Conservation (phyloP, 2,113 vertebrate species). For the Myrmecophaga tridactyla region DNA sequence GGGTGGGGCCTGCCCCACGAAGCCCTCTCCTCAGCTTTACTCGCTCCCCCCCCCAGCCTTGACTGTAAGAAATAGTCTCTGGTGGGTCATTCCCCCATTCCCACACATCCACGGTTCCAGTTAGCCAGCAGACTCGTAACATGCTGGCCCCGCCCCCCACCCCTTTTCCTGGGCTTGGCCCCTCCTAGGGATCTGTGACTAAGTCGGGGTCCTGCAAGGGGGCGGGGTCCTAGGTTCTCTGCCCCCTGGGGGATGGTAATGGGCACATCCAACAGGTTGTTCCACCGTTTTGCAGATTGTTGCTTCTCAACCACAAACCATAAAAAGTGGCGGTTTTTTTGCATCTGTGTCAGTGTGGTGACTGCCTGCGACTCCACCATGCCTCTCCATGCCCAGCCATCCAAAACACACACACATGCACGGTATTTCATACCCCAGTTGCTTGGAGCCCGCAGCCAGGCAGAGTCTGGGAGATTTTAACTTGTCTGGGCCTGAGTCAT, state of each 20-base stretch:
- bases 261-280: not conserved
- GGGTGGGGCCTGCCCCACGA: not conserved
- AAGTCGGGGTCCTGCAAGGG: conserved; percentile 40
- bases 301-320: conserved; percentile 69
- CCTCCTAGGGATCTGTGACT: conserved; percentile 36
- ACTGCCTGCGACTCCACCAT: conserved; percentile 44
- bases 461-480: not conserved
- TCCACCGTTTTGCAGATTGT: conserved; percentile 15
- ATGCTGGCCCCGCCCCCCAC: conserved; percentile 50
- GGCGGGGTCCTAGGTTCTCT: conserved; percentile 37
- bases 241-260: conserved; percentile 4
- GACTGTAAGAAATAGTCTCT: not conserved
- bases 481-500: conserved; percentile 31
- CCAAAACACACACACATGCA: not conserved
- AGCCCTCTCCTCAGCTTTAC: conserved; percentile 66
- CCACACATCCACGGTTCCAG: not conserved
- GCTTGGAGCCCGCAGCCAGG: conserved; percentile 32
- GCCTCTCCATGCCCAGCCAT: not conserved
- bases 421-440: conserved; percentile 17
- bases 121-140: not conserved
- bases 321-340: conserved; percentile 70
- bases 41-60: conserved; percentile 2
- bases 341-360: conserved; percentile 70
- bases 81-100: not conserved
- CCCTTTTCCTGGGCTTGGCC: conserved; percentile 24